Conservation (phyloP, 2,888 invertebrate genomes). For the Caenorhabditis uteleia region DNA sequence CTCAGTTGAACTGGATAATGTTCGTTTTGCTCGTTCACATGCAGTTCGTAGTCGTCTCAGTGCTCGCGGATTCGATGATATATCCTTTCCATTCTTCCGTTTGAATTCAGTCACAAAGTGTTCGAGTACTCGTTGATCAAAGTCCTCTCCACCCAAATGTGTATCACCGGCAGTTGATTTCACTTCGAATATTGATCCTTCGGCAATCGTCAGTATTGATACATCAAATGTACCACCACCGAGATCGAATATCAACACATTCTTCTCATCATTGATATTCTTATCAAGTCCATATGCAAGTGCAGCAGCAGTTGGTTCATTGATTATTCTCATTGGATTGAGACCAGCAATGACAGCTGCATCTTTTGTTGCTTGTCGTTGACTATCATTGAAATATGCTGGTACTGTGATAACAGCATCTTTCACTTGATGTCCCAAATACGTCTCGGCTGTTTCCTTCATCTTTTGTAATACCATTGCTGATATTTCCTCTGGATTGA, state of each 20-base stretch:
- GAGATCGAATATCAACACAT: constrained; percentile 66
- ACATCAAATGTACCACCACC: constrained; percentile 74
- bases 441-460: constrained; percentile 71
- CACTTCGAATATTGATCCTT: constrained; percentile 45
- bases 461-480: constrained; percentile 65
- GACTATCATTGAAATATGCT: constrained; percentile 79
- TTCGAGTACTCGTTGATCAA: constrained; percentile 68
- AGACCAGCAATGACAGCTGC: constrained; percentile 71
- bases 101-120: constrained; percentile 71
- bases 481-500: constrained; percentile 66
- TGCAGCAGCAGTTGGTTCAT: constrained; percentile 76
- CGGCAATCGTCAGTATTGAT: constrained; percentile 50
- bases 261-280: constrained; percentile 49
- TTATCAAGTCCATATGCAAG: constrained; percentile 79
- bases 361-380: constrained; percentile 76
- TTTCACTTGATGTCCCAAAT: constrained; percentile 55
- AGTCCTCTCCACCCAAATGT: constrained; percentile 69
- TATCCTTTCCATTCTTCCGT: constrained; percentile 81
- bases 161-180: constrained; percentile 79
- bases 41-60: constrained; percentile 87
- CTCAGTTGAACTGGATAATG: constrained; percentile 75
- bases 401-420: constrained; percentile 87
- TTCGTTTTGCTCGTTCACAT: constrained; percentile 78
- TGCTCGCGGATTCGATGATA: constrained; percentile 83
- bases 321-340: constrained; percentile 72